Conservation (phyloP, 2,888 invertebrate genomes). For the Drosophila emarginata region DNA sequence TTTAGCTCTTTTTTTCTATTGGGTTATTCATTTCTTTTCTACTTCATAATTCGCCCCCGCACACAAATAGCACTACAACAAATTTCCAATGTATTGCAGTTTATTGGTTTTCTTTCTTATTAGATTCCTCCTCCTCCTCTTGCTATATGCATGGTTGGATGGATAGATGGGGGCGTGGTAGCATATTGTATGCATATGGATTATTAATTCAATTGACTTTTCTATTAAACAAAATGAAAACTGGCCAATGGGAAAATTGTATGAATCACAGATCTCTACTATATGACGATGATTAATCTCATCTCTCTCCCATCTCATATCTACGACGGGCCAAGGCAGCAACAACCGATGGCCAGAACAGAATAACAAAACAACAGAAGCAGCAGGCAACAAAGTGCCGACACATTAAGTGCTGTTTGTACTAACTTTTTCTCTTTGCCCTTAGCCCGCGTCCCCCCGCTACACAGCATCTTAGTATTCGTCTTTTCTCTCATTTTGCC, state of each 20-base stretch:
- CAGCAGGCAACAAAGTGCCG: conserved; percentile 31
- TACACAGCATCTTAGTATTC: neutral
- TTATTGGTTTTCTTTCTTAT: conserved; percentile 71
- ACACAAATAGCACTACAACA: conserved; percentile 28
- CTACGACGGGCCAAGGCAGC: conserved; percentile 15
- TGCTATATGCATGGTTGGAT: conserved; percentile 20
- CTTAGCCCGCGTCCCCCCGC: conserved; percentile 11
- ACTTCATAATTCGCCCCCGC: conserved; percentile 69
- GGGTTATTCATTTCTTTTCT: conserved; percentile 47
- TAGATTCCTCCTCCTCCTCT: conserved; percentile 51
- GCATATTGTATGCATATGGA: conserved; percentile 9
- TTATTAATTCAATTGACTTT: conserved; percentile 6
- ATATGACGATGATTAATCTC: conserved; percentile 4
- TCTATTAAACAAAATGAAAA: conserved; percentile 2
- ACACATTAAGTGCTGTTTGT: conserved; percentile 55
- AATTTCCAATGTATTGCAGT: conserved; percentile 41
- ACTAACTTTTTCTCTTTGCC: conserved; percentile 38
- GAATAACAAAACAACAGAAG: conserved; percentile 24
- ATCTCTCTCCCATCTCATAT: neutral
- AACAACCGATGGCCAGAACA: conserved; percentile 51
- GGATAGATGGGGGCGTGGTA: conserved; percentile 7
- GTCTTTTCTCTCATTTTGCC: conserved; percentile 24
- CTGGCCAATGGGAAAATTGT: conserved; percentile 7
- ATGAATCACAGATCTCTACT: conserved; percentile 3
- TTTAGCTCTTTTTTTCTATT: neutral